Evolutionary conservation across 1,140 invertebrate genomes (phyloP).

Genomic region (Aphaenogaster rudis): DNA sequence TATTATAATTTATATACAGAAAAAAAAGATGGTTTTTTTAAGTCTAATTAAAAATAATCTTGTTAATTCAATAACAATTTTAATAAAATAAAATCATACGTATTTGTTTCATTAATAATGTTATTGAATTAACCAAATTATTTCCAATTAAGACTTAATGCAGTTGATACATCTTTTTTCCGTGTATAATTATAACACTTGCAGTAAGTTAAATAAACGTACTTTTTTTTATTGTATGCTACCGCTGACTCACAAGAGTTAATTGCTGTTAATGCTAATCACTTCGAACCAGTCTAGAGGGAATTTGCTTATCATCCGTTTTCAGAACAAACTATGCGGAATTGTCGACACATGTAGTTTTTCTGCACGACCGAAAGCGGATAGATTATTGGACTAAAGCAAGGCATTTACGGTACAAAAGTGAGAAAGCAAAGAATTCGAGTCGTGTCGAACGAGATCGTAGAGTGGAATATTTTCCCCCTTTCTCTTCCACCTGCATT

Average conservation of each 20-base stretch:
- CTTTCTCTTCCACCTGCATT: not conserved
- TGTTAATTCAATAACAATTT: no score
- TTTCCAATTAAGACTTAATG: no score
- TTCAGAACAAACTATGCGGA: not conserved
- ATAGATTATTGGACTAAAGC: not conserved
- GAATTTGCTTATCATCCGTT: conserved; percentile 8
- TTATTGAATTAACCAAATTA: no score
- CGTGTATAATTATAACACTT: not conserved
- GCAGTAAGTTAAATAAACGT: not conserved
- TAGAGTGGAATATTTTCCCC: not conserved
- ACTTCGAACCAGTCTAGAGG: not conserved
- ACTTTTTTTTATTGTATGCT: not conserved
- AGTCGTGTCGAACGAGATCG: not conserved
- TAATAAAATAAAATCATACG: no score
- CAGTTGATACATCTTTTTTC: no score
- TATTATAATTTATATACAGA: not conserved
- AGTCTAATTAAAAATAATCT: no score
- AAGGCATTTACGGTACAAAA: not conserved
- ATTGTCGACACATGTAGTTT: not conserved
- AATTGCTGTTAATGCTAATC: conserved; percentile 6
- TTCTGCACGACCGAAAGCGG: not conserved
- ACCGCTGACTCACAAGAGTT: not conserved
- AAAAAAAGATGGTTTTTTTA: no score
- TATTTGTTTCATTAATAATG: no score
- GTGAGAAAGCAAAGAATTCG: conserved; percentile 14